These are phyloP conservation scores for Frankliniella fusca DNA, from an alignment of 2,888 invertebrate species.

Conservation along the genomic window DNA sequence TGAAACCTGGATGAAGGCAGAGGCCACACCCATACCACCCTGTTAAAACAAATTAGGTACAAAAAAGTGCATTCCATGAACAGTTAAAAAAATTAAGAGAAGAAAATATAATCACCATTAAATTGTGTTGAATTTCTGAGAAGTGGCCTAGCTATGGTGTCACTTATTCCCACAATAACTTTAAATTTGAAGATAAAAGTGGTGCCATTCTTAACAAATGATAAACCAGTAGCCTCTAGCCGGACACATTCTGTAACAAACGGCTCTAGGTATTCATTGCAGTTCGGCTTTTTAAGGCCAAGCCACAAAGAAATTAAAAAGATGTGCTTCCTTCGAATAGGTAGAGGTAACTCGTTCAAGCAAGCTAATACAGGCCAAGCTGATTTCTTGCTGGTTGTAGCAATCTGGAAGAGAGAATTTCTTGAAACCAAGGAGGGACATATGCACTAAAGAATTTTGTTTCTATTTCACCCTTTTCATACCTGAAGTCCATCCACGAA, in stretches of 20 bases:
- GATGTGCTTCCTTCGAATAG: neutral
- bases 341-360: neutral
- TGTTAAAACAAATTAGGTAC: no score
- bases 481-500: neutral
- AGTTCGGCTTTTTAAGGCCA: neutral
- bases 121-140: neutral
- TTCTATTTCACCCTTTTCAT: no score
- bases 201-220: neutral
- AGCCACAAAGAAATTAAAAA: neutral
- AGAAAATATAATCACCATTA: neutral
- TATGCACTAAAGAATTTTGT: no score
- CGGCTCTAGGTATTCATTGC: neutral
- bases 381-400: neutral
- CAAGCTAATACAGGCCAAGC: neutral
- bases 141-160: neutral
- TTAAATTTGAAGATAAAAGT: neutral
- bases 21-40: neutral
- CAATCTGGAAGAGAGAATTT: neutral
- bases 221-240: neutral
- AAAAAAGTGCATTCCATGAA: no score
- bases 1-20: neutral
- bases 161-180: neutral
- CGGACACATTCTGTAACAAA: neutral
- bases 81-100: no score
- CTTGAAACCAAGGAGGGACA: no score